Percentiles rank a stretch among this genome's conserved stretches.
These are phyloP conservation scores for Protula sp. DNA, from an alignment of 2,888 invertebrate species.

Conservation along the genomic window DNA sequence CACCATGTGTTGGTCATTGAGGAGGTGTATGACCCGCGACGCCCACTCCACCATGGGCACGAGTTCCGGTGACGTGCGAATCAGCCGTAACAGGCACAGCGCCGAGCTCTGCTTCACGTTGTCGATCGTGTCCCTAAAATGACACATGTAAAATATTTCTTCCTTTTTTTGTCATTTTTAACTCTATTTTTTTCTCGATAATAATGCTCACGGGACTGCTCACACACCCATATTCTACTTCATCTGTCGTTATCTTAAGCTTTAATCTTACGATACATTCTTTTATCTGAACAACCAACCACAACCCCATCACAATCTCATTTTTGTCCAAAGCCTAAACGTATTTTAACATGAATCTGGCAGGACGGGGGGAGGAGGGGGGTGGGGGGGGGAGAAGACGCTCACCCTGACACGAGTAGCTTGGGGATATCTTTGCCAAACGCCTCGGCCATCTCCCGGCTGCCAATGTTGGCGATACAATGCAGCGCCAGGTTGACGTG, in stretches of 20 bases:
- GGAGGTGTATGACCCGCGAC: conserved; percentile 92
- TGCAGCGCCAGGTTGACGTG: conserved; percentile 97
- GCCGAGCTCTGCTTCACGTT: conserved; percentile 99
- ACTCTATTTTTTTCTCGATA: too few relatives aligned
- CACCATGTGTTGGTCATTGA: conserved; percentile 95
- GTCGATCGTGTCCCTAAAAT: conserved; percentile 88
- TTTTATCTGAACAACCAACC: too few relatives aligned
- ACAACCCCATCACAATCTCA: too few relatives aligned
- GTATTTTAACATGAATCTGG: too few relatives aligned
- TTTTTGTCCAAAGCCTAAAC: too few relatives aligned
- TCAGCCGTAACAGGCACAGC: conserved; percentile 84
- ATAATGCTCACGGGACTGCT: neutral
- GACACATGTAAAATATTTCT: too few relatives aligned
- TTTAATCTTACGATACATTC: too few relatives aligned
- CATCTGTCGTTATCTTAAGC: neutral
- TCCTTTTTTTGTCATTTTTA: too few relatives aligned
- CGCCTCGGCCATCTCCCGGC: conserved; percentile 99
- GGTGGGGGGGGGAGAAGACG: conserved; percentile 17
- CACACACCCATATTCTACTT: neutral
- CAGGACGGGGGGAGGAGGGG: too few relatives aligned
- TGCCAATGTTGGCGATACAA: conserved; percentile 99
- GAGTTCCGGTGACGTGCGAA: conserved; percentile 91
- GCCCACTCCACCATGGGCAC: conserved; percentile 96
- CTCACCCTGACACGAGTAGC: conserved; percentile 89
- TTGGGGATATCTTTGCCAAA: conserved; percentile 98